A percentile compares a stretch with the other conserved stretches of the same genome.
Evolutionary conservation across 2,888 invertebrate genomes (phyloP).

Genomic region (Tubulanus polymorphus): DNA sequence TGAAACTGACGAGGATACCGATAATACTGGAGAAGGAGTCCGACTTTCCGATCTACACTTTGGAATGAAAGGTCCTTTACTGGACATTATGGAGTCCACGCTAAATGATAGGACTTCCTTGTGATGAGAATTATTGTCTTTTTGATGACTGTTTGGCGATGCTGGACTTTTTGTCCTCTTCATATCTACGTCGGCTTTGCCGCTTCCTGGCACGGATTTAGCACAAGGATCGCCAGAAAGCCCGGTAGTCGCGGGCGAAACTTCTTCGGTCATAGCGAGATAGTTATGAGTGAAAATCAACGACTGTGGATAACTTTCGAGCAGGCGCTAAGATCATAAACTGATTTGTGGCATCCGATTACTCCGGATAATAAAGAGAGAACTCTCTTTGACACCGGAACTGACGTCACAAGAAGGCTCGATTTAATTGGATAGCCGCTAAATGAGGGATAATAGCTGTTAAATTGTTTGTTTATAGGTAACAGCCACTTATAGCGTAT

Average conservation of each 20-base stretch:
- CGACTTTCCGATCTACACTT: background rate
- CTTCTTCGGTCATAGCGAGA: too few species aligned
- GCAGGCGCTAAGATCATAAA: background rate
- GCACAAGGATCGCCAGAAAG: too few species aligned
- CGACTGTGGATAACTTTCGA: too few species aligned
- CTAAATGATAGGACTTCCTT: slow-evolving; percentile 19
- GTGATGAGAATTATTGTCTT: background rate
- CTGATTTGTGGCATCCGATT: background rate
- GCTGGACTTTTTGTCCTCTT: too few species aligned
- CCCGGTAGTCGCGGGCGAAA: too few species aligned
- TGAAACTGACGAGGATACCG: background rate
- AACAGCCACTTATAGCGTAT: background rate
- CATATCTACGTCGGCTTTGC: too few species aligned
- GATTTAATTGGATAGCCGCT: background rate
- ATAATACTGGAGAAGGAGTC: background rate
- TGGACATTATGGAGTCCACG: slow-evolving; percentile 28
- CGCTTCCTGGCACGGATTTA: too few species aligned
- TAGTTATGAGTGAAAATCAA: too few species aligned
- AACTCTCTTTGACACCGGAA: background rate
- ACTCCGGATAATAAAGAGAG: background rate
- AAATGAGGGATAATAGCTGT: background rate
- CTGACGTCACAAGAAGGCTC: background rate
- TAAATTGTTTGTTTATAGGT: slow-evolving; percentile 1
- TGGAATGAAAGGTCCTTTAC: background rate
- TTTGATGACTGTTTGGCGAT: background rate